A percentile compares a stretch with the other conserved stretches of the same genome.
Conservation (phyloP, 2,113 vertebrate species). For the Oryzias celebensis region DNA sequence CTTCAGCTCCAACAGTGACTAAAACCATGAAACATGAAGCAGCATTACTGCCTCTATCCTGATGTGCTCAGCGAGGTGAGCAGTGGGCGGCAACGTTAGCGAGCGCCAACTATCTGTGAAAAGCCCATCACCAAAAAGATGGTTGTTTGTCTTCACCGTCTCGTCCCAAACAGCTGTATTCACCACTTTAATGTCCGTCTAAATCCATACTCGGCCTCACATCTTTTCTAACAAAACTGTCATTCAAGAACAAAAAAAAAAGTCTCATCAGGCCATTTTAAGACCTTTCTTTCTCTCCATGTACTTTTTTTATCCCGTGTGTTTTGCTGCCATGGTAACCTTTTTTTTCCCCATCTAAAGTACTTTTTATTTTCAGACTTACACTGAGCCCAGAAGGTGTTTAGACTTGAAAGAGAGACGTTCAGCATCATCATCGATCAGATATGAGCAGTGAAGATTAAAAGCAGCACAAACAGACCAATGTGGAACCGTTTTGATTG, state of each 20-base stretch:
- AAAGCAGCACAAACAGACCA: no score
- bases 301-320: slow-evolving; percentile 58
- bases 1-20: no score
- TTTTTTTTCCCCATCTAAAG: slow-evolving; percentile 40
- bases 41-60: no score
- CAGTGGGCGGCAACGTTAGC: no score
- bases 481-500: slow-evolving; percentile 3
- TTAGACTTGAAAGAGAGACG: not conserved
- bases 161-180: not conserved
- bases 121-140: no score
- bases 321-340: slow-evolving; percentile 75
- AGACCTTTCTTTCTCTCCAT: slow-evolving; percentile 59
- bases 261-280: slow-evolving; percentile 48
- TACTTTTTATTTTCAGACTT: slow-evolving; percentile 66
- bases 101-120: no score
- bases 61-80: no score
- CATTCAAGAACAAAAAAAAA: slow-evolving; percentile 17
- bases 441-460: slow-evolving; percentile 7
- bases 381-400: slow-evolving; percentile 21
- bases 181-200: slow-evolving; percentile 6
- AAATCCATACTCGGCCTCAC: slow-evolving; percentile 34
- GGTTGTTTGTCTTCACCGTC: not conserved
- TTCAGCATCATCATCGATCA: slow-evolving; percentile 8
- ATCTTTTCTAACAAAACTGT: slow-evolving; percentile 42
- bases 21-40: no score